Percentiles rank a stretch among this genome's conserved stretches.
These are phyloP conservation scores for Amblyopsis rosae DNA, from an alignment of 2,113 vertebrate genomes.

Conservation along the genomic window DNA sequence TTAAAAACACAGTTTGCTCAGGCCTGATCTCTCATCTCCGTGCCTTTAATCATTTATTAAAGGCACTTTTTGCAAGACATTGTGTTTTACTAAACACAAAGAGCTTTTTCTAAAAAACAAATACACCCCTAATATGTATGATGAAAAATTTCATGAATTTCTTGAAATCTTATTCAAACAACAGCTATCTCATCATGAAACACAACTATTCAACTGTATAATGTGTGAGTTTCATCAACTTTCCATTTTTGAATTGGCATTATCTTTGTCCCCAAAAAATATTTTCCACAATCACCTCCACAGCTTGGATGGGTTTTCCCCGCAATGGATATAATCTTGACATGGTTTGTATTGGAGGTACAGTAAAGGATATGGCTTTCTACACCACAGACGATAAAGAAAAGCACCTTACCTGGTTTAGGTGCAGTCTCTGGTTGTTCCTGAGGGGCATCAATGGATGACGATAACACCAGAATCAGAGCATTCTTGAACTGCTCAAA, in stretches of 20 bases:
- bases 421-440: slow-evolving; percentile 76
- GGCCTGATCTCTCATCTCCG: not conserved
- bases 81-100: too few relatives aligned
- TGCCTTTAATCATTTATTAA: slow-evolving; percentile 14
- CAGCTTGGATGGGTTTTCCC: not conserved
- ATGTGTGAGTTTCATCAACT: too few relatives aligned
- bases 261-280: slow-evolving; percentile 5
- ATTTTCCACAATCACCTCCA: slow-evolving; percentile 13
- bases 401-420: slow-evolving; percentile 79
- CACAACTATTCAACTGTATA: too few relatives aligned
- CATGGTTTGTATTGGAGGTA: too few relatives aligned
- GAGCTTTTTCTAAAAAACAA: too few relatives aligned
- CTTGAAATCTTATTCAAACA: too few relatives aligned
- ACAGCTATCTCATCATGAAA: too few relatives aligned
- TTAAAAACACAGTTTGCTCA: slow-evolving; percentile 32
- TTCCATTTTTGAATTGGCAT: slow-evolving; percentile 27
- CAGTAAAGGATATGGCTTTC: not conserved
- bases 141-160: too few relatives aligned
- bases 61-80: not conserved
- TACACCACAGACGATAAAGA: not conserved
- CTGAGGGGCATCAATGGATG: slow-evolving; percentile 59
- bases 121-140: too few relatives aligned
- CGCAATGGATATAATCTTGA: not conserved
- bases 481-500: slow-evolving; percentile 96
- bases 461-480: slow-evolving; percentile 88